A percentile compares a stretch with the other conserved stretches of the same genome.
Evolutionary conservation across 2,888 invertebrate genomes (phyloP).

Genomic region (Diadromus collaris): DNA sequence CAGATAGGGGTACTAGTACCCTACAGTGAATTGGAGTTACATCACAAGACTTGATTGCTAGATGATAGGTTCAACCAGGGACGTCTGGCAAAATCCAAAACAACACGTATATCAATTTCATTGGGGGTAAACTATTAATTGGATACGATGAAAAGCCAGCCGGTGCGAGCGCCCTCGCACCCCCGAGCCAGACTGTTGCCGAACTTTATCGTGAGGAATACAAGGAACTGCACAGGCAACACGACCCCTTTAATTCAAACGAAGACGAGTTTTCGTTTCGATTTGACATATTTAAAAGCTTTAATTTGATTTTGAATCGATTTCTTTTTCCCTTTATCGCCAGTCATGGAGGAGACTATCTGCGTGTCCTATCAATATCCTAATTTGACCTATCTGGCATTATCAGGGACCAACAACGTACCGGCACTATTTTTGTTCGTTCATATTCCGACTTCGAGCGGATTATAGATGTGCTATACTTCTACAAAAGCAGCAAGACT

Average conservation of each 20-base stretch:
- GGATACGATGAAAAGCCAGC: neutral
- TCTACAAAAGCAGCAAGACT: too few species aligned
- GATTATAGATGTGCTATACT: too few species aligned
- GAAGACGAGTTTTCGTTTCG: too few species aligned
- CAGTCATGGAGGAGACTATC: too few species aligned
- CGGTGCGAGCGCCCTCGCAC: neutral
- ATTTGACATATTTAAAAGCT: too few species aligned
- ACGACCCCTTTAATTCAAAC: neutral
- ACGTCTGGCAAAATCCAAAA: neutral
- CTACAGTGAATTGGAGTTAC: conserved; percentile 28
- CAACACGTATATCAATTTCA: conserved; percentile 23
- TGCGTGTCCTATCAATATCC: too few species aligned
- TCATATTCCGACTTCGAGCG: too few species aligned
- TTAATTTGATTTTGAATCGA: too few species aligned
- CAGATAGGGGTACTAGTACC: conserved; percentile 38
- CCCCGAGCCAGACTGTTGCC: neutral
- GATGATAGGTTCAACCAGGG: conserved; percentile 1
- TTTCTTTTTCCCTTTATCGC: too few species aligned
- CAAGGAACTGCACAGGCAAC: neutral
- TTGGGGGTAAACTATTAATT: conserved; percentile 18
- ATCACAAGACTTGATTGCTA: conserved; percentile 23
- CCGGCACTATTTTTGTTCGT: too few species aligned
- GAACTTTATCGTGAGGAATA: neutral
- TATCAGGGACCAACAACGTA: too few species aligned
- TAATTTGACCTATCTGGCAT: too few species aligned